Conservation (phyloP, 2,113 vertebrate species). For the Odocoileus hemionus region DNA sequence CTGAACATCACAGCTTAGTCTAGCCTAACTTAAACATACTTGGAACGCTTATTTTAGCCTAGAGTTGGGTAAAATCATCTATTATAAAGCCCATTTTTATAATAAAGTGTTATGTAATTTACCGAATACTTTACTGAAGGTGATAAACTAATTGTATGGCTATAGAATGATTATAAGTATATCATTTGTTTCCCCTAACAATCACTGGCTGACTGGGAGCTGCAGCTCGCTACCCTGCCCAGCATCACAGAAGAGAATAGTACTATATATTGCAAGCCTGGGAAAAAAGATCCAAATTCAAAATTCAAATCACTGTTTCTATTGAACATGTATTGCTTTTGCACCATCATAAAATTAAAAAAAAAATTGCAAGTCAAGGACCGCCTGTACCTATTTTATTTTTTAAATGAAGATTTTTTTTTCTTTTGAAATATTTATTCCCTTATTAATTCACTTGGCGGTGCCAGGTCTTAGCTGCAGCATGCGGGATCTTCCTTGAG, state of each 20-base stretch:
- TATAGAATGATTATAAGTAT: background rate
- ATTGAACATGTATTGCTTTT: background rate
- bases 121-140: background rate
- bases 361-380: background rate
- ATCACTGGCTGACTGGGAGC: background rate
- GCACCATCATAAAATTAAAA: background rate
- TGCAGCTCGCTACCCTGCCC: background rate
- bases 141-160: background rate
- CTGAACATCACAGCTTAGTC: background rate
- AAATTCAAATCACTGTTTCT: background rate
- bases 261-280: background rate
- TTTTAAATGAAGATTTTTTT: background rate
- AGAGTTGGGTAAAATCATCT: background rate
- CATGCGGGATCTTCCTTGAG: background rate
- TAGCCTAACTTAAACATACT: background rate
- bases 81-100: background rate
- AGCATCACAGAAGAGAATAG: background rate
- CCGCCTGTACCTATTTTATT: background rate
- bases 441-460: background rate
- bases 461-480: background rate
- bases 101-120: background rate
- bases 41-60: background rate
- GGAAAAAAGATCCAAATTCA: background rate
- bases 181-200: background rate
- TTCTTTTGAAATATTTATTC: background rate